Evolutionary conservation across 92 coral and sea anemone species (phyloP), one percentile per base, ranked within the genome.

Genomic region (Phenganax subtilis): DNA sequence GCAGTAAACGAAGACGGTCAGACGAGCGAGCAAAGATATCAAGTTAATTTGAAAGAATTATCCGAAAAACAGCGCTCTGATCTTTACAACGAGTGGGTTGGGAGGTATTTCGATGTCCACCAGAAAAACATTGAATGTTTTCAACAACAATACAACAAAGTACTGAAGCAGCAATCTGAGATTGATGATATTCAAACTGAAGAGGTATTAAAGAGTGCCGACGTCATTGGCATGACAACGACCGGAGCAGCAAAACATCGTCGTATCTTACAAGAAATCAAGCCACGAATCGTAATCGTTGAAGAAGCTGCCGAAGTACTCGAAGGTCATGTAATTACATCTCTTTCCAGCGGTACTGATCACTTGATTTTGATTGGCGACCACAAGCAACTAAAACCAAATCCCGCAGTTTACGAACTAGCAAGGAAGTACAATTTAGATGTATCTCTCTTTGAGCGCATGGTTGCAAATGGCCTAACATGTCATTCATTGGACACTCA

Each of bases 281-380:
- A 81, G 8, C 96, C 96, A 12, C 84, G 82, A 55, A 89, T 91
- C 53, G 88, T 87, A 10, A 77, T 91, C 53, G 85, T 91, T 4
- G 92, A 91, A 64, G 96, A 91, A 77, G 96, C 96, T 51, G 96
- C 96, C 51, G 96, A 91, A 59, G 96, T 91, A 2, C 84, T 91
- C 60, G 96, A 91, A 57, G 90, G 91, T 6, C 96, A 91, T 47
- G 88, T 91, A 62, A 76, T 89, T 29, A 91, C 96, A 44, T 85
- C 96, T 27, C 83, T 91, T 12, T 80, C 92, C 14, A 84, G 78
- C n/a, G 80, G 81, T 66, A 87, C 91, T 6, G 87, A 91, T 71
- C 92, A 89, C 67, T 78, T 90, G 6, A 87, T 91, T 47, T 84
- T 91, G 51, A 91, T 91, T 85, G 96, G 96, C 7, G 96, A 91